Conservation (phyloP, 2,113 vertebrate species). For the Equus quagga region DNA sequence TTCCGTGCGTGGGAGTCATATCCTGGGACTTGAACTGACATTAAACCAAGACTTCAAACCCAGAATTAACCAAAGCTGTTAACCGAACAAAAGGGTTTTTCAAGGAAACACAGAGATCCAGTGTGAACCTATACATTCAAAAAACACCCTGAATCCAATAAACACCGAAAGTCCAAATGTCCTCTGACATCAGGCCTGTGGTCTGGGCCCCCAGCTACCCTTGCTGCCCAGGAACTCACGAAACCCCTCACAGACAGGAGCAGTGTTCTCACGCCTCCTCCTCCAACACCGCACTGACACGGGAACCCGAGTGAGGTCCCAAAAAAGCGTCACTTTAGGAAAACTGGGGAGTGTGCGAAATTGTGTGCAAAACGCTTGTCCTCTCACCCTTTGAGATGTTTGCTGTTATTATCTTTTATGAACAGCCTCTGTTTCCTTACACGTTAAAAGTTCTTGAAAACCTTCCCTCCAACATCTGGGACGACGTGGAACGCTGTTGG, state of each 20-base stretch:
- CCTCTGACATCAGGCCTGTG: neutral
- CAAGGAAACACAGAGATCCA: neutral
- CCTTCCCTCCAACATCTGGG: neutral
- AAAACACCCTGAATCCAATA: neutral
- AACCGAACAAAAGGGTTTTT: neutral
- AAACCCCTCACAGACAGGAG: neutral
- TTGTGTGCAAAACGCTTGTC: too few species aligned
- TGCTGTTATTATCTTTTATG: neutral
- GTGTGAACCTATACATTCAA: neutral
- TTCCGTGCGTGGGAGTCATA: neutral
- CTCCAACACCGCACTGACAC: accelerated
- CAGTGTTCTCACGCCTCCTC: too few species aligned
- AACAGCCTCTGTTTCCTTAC: neutral
- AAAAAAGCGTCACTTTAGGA: neutral
- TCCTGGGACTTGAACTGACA: neutral
- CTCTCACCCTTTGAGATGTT: neutral
- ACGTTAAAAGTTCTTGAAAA: neutral
- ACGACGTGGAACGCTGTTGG: neutral
- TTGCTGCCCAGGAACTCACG: neutral
- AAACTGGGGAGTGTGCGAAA: too few species aligned
- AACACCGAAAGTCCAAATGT: neutral
- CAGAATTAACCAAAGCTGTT: neutral
- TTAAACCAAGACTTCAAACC: neutral
- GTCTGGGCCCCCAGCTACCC: neutral
- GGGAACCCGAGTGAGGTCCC: accelerated